Conservation (phyloP, 2,113 vertebrate species). For the Podiceps cristatus region DNA sequence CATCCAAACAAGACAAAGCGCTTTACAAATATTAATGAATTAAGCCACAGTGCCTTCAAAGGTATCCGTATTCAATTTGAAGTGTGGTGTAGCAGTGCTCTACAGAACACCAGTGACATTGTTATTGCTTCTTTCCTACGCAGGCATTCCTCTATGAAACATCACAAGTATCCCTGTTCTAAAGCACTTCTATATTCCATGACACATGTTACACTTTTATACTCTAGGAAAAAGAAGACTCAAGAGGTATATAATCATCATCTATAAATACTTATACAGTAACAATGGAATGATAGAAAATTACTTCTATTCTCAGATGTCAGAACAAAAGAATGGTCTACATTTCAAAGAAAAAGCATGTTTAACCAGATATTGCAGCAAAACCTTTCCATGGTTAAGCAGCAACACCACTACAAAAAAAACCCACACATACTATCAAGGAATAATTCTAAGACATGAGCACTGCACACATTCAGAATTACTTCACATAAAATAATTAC, state of each 20-base stretch:
- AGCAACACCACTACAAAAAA: background rate
- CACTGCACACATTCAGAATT: background rate
- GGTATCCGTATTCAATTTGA: constrained; percentile 11
- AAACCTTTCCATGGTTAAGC: background rate
- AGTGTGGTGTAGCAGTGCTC: background rate
- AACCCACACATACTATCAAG: background rate
- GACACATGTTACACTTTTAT: background rate
- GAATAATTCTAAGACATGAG: background rate
- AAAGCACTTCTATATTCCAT: background rate
- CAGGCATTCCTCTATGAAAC: background rate
- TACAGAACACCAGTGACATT: background rate
- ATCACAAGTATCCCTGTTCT: background rate
- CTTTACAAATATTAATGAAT: constrained; percentile 67
- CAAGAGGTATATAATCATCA: background rate
- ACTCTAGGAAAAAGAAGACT: background rate
- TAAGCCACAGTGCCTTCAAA: constrained; percentile 24
- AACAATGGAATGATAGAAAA: constrained; percentile 1
- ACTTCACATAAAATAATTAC: background rate
- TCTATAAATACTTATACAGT: constrained; percentile 8
- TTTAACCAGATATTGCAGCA: background rate
- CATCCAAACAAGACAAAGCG: constrained; percentile 68
- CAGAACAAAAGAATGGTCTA: background rate
- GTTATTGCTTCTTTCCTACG: background rate
- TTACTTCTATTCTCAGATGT: background rate
- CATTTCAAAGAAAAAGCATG: background rate